These are phyloP conservation scores for Oconnorella tubifera DNA, from an alignment of 2,888 invertebrate species.

Conservation along the genomic window DNA sequence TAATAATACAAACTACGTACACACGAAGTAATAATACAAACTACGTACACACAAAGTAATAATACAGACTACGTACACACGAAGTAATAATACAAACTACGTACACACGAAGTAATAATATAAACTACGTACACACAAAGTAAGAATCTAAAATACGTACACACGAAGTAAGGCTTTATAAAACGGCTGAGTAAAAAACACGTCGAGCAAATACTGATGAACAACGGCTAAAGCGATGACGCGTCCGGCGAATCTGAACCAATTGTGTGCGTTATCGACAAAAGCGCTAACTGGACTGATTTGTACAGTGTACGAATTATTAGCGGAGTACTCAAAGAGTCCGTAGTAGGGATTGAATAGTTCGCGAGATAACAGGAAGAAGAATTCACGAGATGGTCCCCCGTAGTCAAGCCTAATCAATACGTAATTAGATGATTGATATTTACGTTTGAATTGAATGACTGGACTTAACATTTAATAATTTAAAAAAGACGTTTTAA, in stretches of 20 bases:
- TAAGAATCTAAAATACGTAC: conserved; percentile 56
- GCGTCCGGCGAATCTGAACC: conserved; percentile 93
- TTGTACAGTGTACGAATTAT: conserved; percentile 90
- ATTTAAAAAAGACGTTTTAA: too few relatives aligned
- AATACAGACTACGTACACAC: too few relatives aligned
- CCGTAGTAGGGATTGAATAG: conserved; percentile 98
- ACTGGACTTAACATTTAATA: too few relatives aligned
- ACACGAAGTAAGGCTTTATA: conserved; percentile 88
- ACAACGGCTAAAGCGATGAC: conserved; percentile 89
- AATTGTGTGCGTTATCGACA: conserved; percentile 93
- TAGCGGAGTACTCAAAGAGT: conserved; percentile 94
- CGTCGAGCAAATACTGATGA: conserved; percentile 94
- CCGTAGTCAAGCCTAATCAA: conserved; percentile 91
- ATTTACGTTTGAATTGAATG: too few relatives aligned
- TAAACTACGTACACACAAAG: too few relatives aligned
- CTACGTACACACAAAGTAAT: too few relatives aligned
- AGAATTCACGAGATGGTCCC: conserved; percentile 94
- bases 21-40: too few relatives aligned
- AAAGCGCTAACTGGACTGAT: conserved; percentile 85
- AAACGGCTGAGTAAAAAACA: conserved; percentile 94
- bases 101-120: too few relatives aligned
- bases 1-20: too few relatives aligned
- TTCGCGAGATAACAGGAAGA: conserved; percentile 93
- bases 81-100: too few relatives aligned
- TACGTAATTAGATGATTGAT: too few relatives aligned